Conservation (phyloP, 2,888 invertebrate species). For the Epiblema foenella region DNA sequence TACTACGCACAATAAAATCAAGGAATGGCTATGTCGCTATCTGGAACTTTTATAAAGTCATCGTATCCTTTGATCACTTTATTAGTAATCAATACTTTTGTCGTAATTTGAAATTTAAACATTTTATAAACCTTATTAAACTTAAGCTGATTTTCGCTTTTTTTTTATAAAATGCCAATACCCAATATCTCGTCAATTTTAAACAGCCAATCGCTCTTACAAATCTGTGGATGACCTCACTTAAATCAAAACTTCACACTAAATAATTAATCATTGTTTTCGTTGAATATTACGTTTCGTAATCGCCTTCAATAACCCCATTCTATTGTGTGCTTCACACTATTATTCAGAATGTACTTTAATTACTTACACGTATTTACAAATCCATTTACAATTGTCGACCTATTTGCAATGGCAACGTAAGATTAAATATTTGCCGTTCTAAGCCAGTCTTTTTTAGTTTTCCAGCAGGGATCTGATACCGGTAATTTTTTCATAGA, state of each 20-base stretch:
- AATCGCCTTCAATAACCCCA: constrained; percentile 34
- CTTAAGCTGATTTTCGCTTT: too few species aligned
- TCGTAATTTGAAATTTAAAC: too few species aligned
- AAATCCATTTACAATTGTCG: constrained; percentile 28
- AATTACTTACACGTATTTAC: constrained; percentile 37
- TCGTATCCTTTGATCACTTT: too few species aligned
- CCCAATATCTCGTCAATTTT: too few species aligned
- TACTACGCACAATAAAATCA: too few species aligned
- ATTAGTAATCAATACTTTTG: too few species aligned
- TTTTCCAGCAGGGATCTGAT: too few species aligned
- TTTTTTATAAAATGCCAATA: too few species aligned
- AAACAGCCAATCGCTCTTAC: background rate
- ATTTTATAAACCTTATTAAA: too few species aligned
- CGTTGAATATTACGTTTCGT: constrained; percentile 9
- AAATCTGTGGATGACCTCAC: constrained; percentile 1
- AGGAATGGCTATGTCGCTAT: too few species aligned
- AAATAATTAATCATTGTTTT: constrained; percentile 36
- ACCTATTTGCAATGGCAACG: constrained; percentile 24
- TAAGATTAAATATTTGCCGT: background rate
- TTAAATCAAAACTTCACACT: constrained; percentile 1
- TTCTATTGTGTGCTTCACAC: constrained; percentile 28
- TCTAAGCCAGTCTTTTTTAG: background rate
- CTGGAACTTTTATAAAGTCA: too few species aligned
- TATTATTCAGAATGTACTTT: constrained; percentile 34
- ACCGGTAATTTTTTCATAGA: too few species aligned